Base-by-base conservation (phyloP, 2,888 invertebrate species). In the Galeopsomyia nigrocyanea region DNA sequence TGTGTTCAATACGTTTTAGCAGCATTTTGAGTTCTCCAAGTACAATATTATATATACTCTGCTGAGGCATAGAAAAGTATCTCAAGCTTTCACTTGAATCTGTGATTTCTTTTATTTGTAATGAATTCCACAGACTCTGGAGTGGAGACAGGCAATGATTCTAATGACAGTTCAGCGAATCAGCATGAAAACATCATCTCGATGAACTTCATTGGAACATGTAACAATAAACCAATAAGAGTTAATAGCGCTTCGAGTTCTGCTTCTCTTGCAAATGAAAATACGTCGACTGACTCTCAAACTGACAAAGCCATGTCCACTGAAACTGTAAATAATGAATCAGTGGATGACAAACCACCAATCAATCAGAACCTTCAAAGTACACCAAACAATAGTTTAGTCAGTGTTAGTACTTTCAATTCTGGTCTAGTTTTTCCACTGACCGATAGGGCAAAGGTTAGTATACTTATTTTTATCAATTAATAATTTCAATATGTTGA, bases 91-190 rank as follows among this genome's bases (percentile, higher is more conserved):
- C 5, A 7, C 14, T 56, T 19, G 53, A 6, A 19, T 5, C 5
- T 53, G 5, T 53, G 6, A 50, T 13, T 55, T 17, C 10, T 9
- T 19, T 19, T 22, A 16, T 21, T 17, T 57, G 22, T 13, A 39
- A 39, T 39, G 87, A 88, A 86, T 73, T 91, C 90, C 84, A 88
- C 89, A 75, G 93, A 93, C 87, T 92, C 93, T 51, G 93, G 93
- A 66, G 91, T 92, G 55, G 93, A 93, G 80, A 92, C 92, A 61
- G 92, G 92, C 77, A 92, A 92, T 83, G 92, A 92, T 86, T 91
- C 91, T 80, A 92, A 91, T 83, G 92, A 92, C 84, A 90, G 87
- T 77, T 82, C 80, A 3, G 80, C 80, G 46, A 76, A 79, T 49
- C 80, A 80, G 64, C 77, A 80, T 19, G 79, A 79, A 22, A 67